Base-by-base conservation (phyloP, 2,888 invertebrate genomes). In the Agrochola lota region DNA sequence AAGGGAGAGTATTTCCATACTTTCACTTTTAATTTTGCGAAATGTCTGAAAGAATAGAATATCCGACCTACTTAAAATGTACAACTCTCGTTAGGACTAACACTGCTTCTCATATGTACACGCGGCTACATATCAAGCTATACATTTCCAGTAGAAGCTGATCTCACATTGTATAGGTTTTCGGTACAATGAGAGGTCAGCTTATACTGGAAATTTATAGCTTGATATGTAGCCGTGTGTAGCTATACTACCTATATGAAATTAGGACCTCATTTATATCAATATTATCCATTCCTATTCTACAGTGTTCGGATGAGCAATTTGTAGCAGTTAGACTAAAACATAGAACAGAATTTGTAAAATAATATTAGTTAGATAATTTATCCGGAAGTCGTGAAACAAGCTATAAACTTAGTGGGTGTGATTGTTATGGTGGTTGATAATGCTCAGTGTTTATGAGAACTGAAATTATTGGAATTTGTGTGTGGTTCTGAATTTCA, bases 1-100 rank as follows among this genome's bases (percentile, higher is more conserved):
- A 89, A 23, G 15, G 23, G 3, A 15, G 0, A 71, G 57, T 46
- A 30, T n/a, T 40, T 15, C n/a, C 59, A 57, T 9, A 35, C 52
- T 64, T 60, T 55, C 30, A 43, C 40, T 66, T 66, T 62, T 23
- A 43, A 55, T 26, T n/a, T 12, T 4, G 15, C 3, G 3, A 26
- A 64, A 46, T 35, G 1, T 52, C 8, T 57, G 12, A 30, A 17
- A 23, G 6, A 69, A 35, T 35, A 11, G 2, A n/a, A 17, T 9
- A 23, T 30, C 49, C 49, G 23, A 15, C 1, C 15, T 49, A 64
- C 35, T 35, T 35, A n/a, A 15, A 67, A 26, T 67, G 12, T 26
- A 11, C 43, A 66, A 20, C 20, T 2, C 15, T 30, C 26, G 7
- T 3, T 20, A 20, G 20, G 3, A 66, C 17, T 43, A 26, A 7